Conservation (phyloP, 2,113 vertebrate species). For the Willisornis vidua region DNA sequence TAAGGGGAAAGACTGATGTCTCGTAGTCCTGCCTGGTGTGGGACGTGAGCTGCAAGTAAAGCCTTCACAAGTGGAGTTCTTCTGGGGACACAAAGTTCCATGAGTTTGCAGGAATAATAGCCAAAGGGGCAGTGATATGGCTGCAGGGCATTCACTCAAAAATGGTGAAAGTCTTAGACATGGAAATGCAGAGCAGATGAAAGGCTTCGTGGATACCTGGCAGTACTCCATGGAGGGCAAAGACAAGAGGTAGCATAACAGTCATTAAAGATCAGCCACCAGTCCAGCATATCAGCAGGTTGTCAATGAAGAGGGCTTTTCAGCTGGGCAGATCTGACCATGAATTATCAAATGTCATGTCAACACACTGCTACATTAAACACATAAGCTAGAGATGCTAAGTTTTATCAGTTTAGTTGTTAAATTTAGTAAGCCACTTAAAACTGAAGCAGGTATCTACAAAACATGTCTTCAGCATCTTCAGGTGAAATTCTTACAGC, state of each 20-base stretch:
- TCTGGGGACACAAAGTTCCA: background rate
- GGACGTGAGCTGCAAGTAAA: background rate
- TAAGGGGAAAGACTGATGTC: rapidly evolving
- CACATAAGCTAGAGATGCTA: rapidly evolving
- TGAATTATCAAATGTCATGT: background rate
- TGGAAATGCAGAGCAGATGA: background rate
- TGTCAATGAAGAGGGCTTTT: background rate
- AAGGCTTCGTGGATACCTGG: background rate
- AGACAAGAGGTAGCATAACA: background rate
- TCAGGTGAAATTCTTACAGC: background rate
- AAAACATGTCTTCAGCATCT: background rate
- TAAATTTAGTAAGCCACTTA: background rate
- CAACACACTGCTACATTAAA: background rate
- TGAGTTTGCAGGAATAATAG: background rate
- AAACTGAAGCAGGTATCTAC: background rate
- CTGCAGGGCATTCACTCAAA: background rate
- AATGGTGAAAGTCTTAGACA: background rate
- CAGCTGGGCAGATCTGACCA: background rate
- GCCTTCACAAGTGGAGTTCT: background rate
- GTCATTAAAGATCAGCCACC: background rate
- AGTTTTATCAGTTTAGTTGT: background rate
- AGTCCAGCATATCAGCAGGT: background rate
- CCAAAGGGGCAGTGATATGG: slow-evolving; percentile 7
- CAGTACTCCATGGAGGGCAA: background rate
- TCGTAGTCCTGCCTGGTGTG: background rate